Conservation (phyloP, 2,113 vertebrate species). For the Leucosticte australis region DNA sequence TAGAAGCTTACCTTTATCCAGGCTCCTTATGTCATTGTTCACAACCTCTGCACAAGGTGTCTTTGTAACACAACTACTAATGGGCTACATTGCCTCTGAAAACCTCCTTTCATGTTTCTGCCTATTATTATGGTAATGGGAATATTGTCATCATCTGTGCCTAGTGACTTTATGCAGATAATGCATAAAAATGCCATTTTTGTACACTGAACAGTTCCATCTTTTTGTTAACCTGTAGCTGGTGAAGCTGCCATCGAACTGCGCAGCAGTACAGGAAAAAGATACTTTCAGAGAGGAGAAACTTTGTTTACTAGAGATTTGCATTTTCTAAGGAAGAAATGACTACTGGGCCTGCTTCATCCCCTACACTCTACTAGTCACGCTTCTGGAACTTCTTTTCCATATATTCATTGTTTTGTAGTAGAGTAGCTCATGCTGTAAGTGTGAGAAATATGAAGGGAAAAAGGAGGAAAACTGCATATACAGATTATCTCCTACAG, state of each 20-base stretch:
- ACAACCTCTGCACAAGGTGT: background rate
- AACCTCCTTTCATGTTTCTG: constrained; percentile 18
- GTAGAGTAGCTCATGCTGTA: background rate
- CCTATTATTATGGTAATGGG: constrained; percentile 13
- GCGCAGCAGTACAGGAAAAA: background rate
- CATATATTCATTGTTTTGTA: background rate
- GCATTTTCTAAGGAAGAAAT: background rate
- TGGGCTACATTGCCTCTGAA: background rate
- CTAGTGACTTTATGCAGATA: background rate
- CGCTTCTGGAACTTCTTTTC: background rate
- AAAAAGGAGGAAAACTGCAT: background rate
- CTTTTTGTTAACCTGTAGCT: background rate
- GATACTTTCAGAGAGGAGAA: background rate
- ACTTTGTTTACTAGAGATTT: background rate
- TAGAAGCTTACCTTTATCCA: constrained; percentile 14
- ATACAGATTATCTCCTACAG: background rate
- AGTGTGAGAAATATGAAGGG: background rate
- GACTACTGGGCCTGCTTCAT: background rate
- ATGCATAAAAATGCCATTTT: background rate
- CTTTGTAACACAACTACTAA: background rate
- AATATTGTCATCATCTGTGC: background rate
- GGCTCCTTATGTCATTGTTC: background rate
- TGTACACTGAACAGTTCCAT: background rate
- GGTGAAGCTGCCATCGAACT: background rate
- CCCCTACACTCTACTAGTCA: background rate